Base-by-base conservation (phyloP, 1,140 invertebrate genomes). In the Trachymyrmex cornetzi region DNA sequence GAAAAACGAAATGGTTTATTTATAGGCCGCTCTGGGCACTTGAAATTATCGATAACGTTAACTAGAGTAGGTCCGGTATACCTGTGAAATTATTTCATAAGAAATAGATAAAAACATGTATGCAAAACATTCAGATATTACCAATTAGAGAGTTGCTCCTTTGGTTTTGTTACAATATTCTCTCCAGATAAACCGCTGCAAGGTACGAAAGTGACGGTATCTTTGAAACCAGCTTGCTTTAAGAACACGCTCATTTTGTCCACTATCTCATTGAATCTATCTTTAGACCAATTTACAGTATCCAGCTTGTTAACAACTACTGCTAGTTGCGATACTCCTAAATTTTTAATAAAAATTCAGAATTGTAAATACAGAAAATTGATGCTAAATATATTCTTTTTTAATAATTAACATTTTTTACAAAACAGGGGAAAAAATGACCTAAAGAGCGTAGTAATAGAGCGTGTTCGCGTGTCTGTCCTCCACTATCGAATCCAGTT, bases 231-330 rank as follows among this genome's bases (percentile, higher is more conserved):
- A n/a, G 98, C 98, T 95, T 99, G 98, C 95, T 98, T 99, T 0
- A 99, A 95, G 93, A 99, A 99, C n/a, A 95, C 91, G 86, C 97
- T 97, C 38, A 99, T 95, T 93, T 99, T 99, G 67, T 96, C 96
- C 0, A 97, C 96, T 74, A 99, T 99, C 96, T 98, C 97, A 95
- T 97, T 97, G 94, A 97, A 99, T 96, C 99, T 97, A 86, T 96
- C 97, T 96, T 99, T 98, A 89, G 98, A 98, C 99, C 99, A 99
- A 93, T 98, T 97, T 1, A 99, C 99, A n/a, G 99, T 99, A 95
- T 99, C 99, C 98, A 99, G 99, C 97, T 99, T 98, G 96, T 97
- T 95, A 61, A 95, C 91, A 79, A 95, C 91, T n/a, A 95, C 95
- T 24, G 94, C 93, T 50, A 95, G 48, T 59, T 95, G 94, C 24